Base-by-base conservation (phyloP, 2,888 invertebrate species). In the Gerris lacustris region DNA sequence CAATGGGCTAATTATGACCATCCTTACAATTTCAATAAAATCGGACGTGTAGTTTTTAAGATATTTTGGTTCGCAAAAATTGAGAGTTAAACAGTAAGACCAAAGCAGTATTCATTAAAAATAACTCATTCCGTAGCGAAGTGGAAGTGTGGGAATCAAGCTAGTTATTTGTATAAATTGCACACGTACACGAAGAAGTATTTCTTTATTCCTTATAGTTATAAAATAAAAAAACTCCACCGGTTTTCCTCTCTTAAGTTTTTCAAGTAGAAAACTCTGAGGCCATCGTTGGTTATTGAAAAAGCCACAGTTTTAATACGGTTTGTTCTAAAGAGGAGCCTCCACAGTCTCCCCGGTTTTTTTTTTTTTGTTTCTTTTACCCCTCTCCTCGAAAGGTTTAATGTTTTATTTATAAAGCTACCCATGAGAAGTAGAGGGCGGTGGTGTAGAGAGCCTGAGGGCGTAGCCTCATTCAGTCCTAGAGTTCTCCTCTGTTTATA, bases 251-350 rank as follows among this genome's bases (percentile, higher is more conserved):
- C 15, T 55, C 55, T 15, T 5, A 4, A 55, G 55, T 55, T 15
- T 55, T 55, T 55, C 55, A 55, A 15, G 55, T 31, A 31, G 4
- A 31, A 31, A 31, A 31, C 31, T 31, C 31, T 4, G 31, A 31
- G 31, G 31, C 31, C 31, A 4, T 31, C 31, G 31, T 31, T 31
- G 55, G 55, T 55, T 55, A 55, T 55, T 55, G 55, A 55, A 55
- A 55, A 55, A 55, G 55, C 55, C 55, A 55, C 55, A 9, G 55
- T 55, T 55, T 55, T 55, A 55, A 55, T 55, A 55, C 55, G 55
- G 55, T 55, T 55, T 55, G 55, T 55, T 55, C 15, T 55, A 2
- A 55, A 55, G 15, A 55, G 55, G 55, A 55, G 15, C 9, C 9
- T 5, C 31, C 31, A 31, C 31, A 31, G 31, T 4, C 31, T 4